Base-by-base conservation (phyloP, 2,888 invertebrate genomes). In the Tetramorium bicarinatum region DNA sequence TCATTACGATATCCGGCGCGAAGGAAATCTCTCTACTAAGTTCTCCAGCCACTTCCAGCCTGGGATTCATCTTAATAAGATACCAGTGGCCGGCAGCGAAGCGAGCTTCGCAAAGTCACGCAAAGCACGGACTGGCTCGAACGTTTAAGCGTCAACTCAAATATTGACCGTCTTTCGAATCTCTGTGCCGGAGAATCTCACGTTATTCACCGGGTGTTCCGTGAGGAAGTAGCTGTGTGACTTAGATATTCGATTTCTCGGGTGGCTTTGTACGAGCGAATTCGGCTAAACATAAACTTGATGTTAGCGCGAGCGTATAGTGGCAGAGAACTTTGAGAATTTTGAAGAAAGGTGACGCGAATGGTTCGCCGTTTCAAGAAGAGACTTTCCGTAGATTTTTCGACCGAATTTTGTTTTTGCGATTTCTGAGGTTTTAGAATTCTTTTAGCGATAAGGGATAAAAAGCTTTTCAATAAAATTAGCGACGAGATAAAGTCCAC, bases 71-170 rank as follows among this genome's bases (percentile, higher is more conserved):
- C 18, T 80, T 80, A 80, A 80, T 71, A 38, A 71, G 71, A 59
- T 61, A 61, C 47, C 79, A 44, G 49, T 71, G 59, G 67, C 41
- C 34, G 59, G n/a, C 71, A 71, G 59, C 25, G 34, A 79, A 49
- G 29, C 34, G 47, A 80, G 47, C 59, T 47, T 47, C 34, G 7
- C 56, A 49, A 79, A 79, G 54, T 41, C 34, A 21, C 44, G 54
- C 29, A 56, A 21, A 54, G 38, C 52, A 25, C 13, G 25, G 9
- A 64, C 18, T 21, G 41, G 67, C 44, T 18, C 34, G 69, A 69
- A 69, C 59, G 47, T 71, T 69, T 71, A 61, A 79, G 79, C 69
- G 38, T 61, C 79, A 71, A 61, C 59, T 80, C 79, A 80, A 80
- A 80, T 80, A 80, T 80, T 80, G 71, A 71, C 47, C 25, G 38